Conservation (phyloP, 2,113 vertebrate species). For the Eidolon helvum region DNA sequence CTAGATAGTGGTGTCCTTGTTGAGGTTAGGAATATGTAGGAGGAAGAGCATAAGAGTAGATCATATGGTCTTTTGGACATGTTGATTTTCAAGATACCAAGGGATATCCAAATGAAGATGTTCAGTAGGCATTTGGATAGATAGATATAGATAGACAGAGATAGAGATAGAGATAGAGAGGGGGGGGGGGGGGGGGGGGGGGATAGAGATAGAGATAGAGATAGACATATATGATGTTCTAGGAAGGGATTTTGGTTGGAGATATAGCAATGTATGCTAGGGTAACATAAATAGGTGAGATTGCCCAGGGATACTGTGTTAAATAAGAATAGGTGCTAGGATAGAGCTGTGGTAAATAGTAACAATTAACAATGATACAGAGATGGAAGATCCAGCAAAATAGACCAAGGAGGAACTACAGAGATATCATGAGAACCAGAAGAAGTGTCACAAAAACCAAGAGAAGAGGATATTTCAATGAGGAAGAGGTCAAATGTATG, state of each 20-base stretch:
- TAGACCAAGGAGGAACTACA: neutral
- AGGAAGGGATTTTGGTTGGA: neutral
- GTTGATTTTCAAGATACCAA: neutral
- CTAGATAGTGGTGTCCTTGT: neutral
- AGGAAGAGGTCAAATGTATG: neutral
- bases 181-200: too few species aligned
- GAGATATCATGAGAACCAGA: neutral
- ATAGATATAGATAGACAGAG: too few species aligned
- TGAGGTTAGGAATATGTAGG: neutral
- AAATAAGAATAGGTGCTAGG: neutral
- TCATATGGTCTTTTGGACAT: neutral
- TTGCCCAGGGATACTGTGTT: neutral
- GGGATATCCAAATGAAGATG: neutral
- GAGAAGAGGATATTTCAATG: neutral
- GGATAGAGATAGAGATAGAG: too few species aligned
- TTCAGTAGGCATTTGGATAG: neutral
- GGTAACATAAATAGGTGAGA: constrained; percentile 23
- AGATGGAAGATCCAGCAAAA: neutral
- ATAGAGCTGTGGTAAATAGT: neutral
- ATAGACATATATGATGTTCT: neutral
- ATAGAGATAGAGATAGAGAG: too few species aligned
- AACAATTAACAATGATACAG: neutral
- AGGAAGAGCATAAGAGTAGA: neutral
- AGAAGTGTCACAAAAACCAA: neutral
- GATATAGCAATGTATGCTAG: neutral